Evolutionary conservation across 2,797 vertebrate genomes (phyloP), one percentile per base, ranked within the genome.

Genomic region (Chaenodraco wilsoni): DNA sequence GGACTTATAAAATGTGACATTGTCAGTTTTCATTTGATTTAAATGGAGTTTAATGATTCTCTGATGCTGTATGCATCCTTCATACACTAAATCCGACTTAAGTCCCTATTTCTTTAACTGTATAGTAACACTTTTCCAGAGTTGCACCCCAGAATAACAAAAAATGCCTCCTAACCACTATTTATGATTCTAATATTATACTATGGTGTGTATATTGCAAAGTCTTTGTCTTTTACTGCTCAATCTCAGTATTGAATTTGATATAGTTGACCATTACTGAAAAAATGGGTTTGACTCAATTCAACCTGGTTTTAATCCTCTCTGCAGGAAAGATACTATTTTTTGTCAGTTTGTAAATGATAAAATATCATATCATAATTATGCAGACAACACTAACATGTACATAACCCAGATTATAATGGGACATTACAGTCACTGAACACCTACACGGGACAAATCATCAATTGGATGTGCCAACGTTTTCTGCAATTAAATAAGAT

Each of bases 21-120:
- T 81, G 61, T 86, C 80, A 81, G 70, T 81, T 68, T 86, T 82
- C 72, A 65, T 84, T 74, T 83, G 78, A 83, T 58, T 61, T 64
- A 59, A 7, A 52, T 77, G 65, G 78, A 67, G 75, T 61, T 75
- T 52, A 85, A 78, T 65, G 78, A 73, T 62, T 44, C 73, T 56
- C 62, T 45, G 54, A 57, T 67, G 72, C 63, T n/a, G 68, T 23
- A 64, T 69, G 72, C 72, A 79, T 87, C 82, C 19, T 61, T 84
- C 82, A 82, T 76, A 81, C 83, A 82, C 83, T 70, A 63, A 65
- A 84, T 77, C 59, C 55, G 65, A 81, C 68, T 60, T 1, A 6
- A 43, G 64, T 65, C 59, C 65, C 74, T 68, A 76, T 77, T 72
- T 70, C 52, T 68, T 71, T 65, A 41, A 62, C 62, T 79, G 69